Evolutionary conservation across 1,140 invertebrate genomes (phyloP).

Genomic region (Wasmannia auropunctata): DNA sequence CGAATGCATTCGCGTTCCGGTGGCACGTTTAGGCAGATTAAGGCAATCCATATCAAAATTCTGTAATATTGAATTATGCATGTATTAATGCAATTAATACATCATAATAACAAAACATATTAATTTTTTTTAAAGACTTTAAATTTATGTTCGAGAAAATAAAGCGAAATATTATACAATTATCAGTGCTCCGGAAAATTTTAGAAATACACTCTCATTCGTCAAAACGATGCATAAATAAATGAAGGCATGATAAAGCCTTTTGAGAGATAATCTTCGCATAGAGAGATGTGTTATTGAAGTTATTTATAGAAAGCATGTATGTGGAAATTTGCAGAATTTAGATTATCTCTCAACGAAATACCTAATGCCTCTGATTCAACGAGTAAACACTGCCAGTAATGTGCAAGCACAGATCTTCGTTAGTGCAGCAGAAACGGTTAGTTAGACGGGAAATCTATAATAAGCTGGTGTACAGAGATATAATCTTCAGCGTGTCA

Average conservation of each 20-base stretch:
- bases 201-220: neutral
- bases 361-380: conserved; percentile 23
- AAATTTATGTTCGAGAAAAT: neutral
- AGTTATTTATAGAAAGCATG: neutral
- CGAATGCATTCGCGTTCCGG: neutral
- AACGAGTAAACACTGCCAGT: conserved; percentile 10
- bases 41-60: neutral
- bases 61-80: neutral
- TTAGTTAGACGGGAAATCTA: conserved; percentile 54
- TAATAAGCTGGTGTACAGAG: conserved; percentile 31
- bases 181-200: neutral
- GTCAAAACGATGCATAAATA: neutral
- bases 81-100: neutral
- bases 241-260: neutral
- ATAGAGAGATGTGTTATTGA: neutral
- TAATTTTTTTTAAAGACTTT: neutral
- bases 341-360: neutral
- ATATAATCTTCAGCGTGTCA: conserved; percentile 37
- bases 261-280: neutral
- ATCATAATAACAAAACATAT: neutral
- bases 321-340: neutral
- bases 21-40: conserved; percentile 14
- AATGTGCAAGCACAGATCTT: conserved; percentile 31
- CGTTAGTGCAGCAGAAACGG: conserved; percentile 52
- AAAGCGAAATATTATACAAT: neutral